phyloP scores from a whole-genome alignment of 2,797 vertebrate species.

The Cercopithecus neglectus region DNA sequence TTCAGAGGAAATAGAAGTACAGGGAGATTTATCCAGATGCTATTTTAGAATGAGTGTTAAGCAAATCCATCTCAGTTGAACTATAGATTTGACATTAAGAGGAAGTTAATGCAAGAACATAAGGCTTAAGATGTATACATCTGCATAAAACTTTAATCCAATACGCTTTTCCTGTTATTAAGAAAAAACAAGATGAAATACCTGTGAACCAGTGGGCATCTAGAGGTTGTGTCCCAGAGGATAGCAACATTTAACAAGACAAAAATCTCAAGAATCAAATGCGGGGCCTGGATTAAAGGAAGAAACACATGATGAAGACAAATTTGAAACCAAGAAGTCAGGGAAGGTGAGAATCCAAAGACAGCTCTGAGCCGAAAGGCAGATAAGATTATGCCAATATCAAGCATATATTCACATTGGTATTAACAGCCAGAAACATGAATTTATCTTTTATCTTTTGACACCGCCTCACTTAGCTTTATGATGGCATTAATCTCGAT shows the following conservation, averaged over 20 bases:
- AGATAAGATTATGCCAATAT: not conserved
- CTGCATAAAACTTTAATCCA: not conserved
- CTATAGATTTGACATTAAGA: not conserved
- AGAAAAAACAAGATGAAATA: not conserved
- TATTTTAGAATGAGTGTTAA: not conserved
- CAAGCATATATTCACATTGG: not conserved
- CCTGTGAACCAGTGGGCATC: not conserved
- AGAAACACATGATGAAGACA: not conserved
- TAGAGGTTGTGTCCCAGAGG: not conserved
- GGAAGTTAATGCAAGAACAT: not conserved
- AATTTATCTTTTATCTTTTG: not conserved
- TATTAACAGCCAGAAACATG: not conserved
- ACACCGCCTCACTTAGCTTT: not conserved
- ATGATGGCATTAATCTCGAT: not conserved
- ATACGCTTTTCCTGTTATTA: not conserved
- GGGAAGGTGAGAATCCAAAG: not conserved
- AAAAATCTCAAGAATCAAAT: not conserved
- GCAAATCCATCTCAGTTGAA: not conserved
- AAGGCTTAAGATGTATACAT: not conserved
- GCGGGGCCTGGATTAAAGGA: not conserved
- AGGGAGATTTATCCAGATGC: not conserved
- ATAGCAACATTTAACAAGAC: not conserved
- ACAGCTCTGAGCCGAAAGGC: not conserved
- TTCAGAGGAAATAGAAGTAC: not conserved
- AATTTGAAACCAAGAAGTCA: not conserved